These are phyloP conservation scores for Chirona hameri DNA, from an alignment of 2,888 invertebrate species.

Conservation along the genomic window DNA sequence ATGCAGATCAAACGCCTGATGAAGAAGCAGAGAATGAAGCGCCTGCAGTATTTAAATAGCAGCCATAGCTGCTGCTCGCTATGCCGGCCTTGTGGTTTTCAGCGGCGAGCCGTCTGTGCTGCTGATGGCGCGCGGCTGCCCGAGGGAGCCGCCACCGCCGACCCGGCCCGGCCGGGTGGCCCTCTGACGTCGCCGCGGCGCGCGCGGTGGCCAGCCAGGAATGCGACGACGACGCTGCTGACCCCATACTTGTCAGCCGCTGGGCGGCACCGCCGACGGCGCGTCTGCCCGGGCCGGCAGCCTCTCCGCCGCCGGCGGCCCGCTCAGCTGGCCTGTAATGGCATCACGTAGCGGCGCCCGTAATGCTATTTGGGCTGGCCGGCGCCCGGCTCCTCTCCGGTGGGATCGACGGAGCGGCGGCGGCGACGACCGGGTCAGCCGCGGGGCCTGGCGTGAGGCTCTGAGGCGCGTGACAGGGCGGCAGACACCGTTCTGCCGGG, in stretches of 20 bases:
- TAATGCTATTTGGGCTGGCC: not conserved
- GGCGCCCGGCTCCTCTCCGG: not conserved
- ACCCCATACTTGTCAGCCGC: not conserved
- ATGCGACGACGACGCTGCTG: not conserved
- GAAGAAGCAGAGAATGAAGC: too few relatives aligned
- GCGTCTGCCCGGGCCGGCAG: not conserved
- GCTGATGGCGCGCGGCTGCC: too few relatives aligned
- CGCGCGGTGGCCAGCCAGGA: not conserved
- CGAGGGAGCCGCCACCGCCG: too few relatives aligned
- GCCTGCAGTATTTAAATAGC: too few relatives aligned
- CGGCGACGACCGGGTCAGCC: too few relatives aligned
- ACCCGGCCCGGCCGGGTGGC: not conserved
- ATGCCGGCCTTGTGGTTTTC: too few relatives aligned
- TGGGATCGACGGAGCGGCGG: not conserved
- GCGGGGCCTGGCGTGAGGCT: too few relatives aligned
- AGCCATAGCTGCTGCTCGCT: too few relatives aligned
- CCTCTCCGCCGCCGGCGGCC: not conserved
- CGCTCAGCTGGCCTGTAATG: not conserved
- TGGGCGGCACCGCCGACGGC: not conserved
- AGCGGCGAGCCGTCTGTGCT: too few relatives aligned
- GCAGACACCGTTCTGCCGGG: too few relatives aligned
- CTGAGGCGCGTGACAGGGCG: too few relatives aligned
- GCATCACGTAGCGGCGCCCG: not conserved
- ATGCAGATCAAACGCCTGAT: too few relatives aligned
- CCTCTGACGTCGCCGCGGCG: not conserved